A percentile compares a stretch with the other conserved stretches of the same genome.
Evolutionary conservation across 2,888 invertebrate genomes (phyloP).

Genomic region (Arrhopalites spinosus): DNA sequence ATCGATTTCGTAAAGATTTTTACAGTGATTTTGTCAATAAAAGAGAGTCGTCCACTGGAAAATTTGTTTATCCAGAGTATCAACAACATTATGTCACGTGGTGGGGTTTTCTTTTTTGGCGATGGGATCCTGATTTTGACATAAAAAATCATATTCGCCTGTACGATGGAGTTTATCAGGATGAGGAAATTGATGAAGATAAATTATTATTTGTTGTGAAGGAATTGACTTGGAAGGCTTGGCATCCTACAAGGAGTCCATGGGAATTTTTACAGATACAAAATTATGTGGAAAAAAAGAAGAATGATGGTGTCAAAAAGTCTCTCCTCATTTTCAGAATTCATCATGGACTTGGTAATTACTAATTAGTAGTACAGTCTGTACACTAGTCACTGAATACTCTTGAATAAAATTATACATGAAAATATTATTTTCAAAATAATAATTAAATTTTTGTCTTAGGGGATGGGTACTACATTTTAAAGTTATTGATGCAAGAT

Average conservation of each 20-base stretch:
- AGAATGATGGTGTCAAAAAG: neutral
- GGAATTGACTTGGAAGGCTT: constrained; percentile 43
- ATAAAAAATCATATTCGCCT: constrained; percentile 40
- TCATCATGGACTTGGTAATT: constrained; percentile 43
- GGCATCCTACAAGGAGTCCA: constrained; percentile 37
- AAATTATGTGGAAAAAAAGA: constrained; percentile 32
- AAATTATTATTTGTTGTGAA: constrained; percentile 37
- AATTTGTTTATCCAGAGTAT: constrained; percentile 40
- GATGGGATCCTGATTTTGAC: constrained; percentile 40
- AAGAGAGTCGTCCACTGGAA: constrained; percentile 13
- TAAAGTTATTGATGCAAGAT: constrained; percentile 41
- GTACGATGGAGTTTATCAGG: constrained; percentile 34
- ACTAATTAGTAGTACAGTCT: too few species aligned
- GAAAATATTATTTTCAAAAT: too few species aligned
- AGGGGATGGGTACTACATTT: constrained; percentile 38
- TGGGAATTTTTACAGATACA: constrained; percentile 37
- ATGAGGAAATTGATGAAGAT: constrained; percentile 24
- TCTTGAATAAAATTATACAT: too few species aligned
- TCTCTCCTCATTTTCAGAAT: constrained; percentile 38
- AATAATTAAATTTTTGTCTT: too few species aligned
- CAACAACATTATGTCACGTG: constrained; percentile 41
- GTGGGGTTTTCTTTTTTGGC: constrained; percentile 45
- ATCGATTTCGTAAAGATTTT: constrained; percentile 36
- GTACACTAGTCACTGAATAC: too few species aligned
- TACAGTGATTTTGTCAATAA: constrained; percentile 25